Evolutionary conservation across 2,888 invertebrate species (phyloP).

Genomic region (Carterocephalus palaemon): DNA sequence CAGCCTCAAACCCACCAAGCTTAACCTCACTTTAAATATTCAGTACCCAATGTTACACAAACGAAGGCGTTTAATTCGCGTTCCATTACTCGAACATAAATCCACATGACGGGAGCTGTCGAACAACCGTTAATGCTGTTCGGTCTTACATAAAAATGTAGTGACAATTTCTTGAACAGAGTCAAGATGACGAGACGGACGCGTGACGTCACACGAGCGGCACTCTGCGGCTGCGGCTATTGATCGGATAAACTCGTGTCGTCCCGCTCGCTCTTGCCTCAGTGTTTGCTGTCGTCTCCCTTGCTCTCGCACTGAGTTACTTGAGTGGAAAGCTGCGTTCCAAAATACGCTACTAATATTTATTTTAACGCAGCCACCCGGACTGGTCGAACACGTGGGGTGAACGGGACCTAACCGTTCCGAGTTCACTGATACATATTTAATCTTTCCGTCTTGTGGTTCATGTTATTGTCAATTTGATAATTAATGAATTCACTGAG

Average conservation of each 20-base stretch:
- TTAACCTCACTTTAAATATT: conserved; percentile 11
- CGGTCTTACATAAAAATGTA: conserved; percentile 55
- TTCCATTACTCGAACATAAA: conserved; percentile 27
- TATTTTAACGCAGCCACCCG: conserved; percentile 74
- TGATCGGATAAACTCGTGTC: conserved; percentile 67
- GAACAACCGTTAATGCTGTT: conserved; percentile 35
- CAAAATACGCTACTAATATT: conserved; percentile 77
- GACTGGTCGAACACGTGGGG: conserved; percentile 62
- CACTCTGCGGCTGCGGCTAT: conserved; percentile 79
- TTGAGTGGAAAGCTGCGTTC: conserved; percentile 68
- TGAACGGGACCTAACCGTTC: conserved; percentile 34
- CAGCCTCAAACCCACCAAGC: too few relatives aligned
- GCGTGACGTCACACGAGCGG: conserved; percentile 73
- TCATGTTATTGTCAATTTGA: too few relatives aligned
- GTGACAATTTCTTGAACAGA: conserved; percentile 73
- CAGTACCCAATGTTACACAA: conserved; percentile 11
- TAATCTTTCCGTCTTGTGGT: too few relatives aligned
- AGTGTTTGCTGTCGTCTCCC: conserved; percentile 48
- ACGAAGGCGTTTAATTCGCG: conserved; percentile 23
- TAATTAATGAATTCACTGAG: too few relatives aligned
- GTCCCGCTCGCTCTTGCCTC: conserved; percentile 56
- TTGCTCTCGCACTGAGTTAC: conserved; percentile 52
- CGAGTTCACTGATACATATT: conserved; percentile 1
- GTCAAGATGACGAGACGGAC: conserved; percentile 76
- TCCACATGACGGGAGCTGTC: conserved; percentile 29